Evolutionary conservation across 2,113 vertebrate species (phyloP).

Genomic region (Alethe castanea): DNA sequence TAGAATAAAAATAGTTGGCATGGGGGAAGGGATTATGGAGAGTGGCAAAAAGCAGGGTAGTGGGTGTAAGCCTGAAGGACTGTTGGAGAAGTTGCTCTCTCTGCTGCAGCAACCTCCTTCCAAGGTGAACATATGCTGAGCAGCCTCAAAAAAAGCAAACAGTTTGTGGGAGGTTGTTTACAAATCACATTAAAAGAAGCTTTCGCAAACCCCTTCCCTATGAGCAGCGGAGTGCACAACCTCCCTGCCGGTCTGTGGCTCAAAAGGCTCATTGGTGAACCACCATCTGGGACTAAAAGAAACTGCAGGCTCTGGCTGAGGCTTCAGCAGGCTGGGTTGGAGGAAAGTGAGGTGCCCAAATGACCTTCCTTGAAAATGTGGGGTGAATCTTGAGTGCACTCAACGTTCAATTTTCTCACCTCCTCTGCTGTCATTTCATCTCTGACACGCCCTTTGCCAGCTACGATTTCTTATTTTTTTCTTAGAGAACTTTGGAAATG

Average conservation of each 20-base stretch:
- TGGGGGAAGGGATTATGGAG: background rate
- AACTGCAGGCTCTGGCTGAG: background rate
- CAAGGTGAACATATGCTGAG: constrained; percentile 49
- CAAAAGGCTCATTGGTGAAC: background rate
- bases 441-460: background rate
- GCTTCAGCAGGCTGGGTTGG: background rate
- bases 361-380: background rate
- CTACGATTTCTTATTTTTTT: background rate
- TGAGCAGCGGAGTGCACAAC: background rate
- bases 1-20: background rate
- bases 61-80: constrained; percentile 29
- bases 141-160: background rate
- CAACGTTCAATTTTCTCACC: background rate
- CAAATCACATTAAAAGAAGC: background rate
- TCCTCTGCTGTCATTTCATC: background rate
- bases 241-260: background rate
- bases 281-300: background rate
- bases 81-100: constrained; percentile 14
- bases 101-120: constrained; percentile 15
- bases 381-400: background rate
- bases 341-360: background rate
- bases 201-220: background rate
- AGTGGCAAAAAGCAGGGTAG: background rate
- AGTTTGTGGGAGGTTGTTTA: constrained; percentile 12
- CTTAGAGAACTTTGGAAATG: background rate